phyloP scores from a whole-genome alignment of 2,113 vertebrate species.

The Thomomys bottae region DNA sequence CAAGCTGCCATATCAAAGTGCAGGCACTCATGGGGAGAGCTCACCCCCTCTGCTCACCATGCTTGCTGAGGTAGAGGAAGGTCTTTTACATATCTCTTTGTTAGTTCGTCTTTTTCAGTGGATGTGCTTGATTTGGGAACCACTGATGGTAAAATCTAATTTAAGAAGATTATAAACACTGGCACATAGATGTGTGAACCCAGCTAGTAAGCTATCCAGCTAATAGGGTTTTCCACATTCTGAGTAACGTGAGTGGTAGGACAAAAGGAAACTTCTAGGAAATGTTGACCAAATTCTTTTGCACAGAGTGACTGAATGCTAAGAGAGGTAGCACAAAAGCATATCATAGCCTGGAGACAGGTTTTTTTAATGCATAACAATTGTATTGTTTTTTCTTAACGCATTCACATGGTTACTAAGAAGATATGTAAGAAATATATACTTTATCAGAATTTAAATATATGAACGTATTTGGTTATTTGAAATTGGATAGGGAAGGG shows the following conservation, averaged over 20 bases:
- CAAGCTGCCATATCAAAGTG: conserved; percentile 64
- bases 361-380: not conserved
- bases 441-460: not conserved
- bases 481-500: too few species aligned
- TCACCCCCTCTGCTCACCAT: conserved; percentile 17
- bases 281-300: conserved; percentile 25
- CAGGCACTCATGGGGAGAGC: not conserved
- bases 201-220: conserved; percentile 17
- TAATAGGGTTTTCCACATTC: conserved; percentile 13
- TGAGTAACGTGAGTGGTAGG: not conserved
- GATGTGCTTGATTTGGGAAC: conserved; percentile 59
- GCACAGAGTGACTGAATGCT: not conserved
- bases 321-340: not conserved
- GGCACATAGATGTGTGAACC: conserved; percentile 42
- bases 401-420: conserved; percentile 14
- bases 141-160: conserved; percentile 69
- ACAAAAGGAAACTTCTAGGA: conserved; percentile 21
- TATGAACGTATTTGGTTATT: not conserved
- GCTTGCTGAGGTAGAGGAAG: conserved; percentile 29
- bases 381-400: not conserved
- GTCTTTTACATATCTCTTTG: conserved; percentile 73
- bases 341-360: not conserved
- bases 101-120: conserved; percentile 60
- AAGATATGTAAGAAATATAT: not conserved
- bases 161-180: conserved; percentile 68